Evolutionary conservation across 2,888 invertebrate species (phyloP).

Genomic region (Bruchidius siliquastri): DNA sequence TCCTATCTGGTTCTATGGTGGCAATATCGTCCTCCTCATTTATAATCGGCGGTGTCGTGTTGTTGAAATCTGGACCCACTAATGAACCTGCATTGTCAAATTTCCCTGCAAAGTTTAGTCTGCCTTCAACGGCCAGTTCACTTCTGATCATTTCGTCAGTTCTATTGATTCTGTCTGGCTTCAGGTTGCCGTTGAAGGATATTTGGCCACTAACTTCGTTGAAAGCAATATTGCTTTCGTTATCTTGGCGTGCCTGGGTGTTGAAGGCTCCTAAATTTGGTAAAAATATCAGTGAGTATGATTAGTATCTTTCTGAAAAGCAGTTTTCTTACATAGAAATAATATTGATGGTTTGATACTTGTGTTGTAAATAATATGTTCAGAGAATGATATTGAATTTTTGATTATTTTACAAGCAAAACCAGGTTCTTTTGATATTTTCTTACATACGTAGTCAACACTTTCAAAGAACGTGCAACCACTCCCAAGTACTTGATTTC

Average conservation of each 20-base stretch:
- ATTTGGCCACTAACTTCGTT: background rate
- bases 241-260: background rate
- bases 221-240: background rate
- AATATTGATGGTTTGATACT: too few species aligned
- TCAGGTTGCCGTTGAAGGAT: background rate
- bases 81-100: conserved; percentile 5
- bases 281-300: background rate
- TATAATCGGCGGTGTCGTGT: background rate
- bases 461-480: too few species aligned
- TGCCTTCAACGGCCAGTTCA: background rate
- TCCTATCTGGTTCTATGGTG: background rate
- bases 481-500: too few species aligned
- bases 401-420: too few species aligned
- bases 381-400: too few species aligned
- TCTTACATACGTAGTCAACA: too few species aligned
- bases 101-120: conserved; percentile 7
- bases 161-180: background rate
- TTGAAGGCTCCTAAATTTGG: conserved; percentile 8
- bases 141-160: background rate
- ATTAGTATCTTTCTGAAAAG: too few species aligned
- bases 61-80: conserved; percentile 15
- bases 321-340: too few species aligned
- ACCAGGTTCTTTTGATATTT: too few species aligned
- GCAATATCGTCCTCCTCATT: background rate
- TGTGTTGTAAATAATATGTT: too few species aligned